Percentiles rank a stretch among this genome's conserved stretches.
phyloP scores from a whole-genome alignment of 1,140 invertebrate species.

The Gryllus bimaculatus region DNA sequence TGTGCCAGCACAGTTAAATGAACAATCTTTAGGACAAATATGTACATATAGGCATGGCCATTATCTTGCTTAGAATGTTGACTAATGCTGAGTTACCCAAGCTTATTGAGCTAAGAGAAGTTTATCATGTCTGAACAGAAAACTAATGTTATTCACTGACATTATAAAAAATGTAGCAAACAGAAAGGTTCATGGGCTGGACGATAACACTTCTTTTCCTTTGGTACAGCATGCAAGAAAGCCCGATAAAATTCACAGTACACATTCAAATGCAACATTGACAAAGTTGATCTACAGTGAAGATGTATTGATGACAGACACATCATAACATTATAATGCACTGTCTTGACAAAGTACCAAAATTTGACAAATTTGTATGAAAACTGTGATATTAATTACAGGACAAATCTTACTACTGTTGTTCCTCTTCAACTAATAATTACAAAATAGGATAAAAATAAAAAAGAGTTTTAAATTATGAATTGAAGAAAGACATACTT shows the following conservation, averaged over 20 bases:
- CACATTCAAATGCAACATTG: conserved; percentile 1
- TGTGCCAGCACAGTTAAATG: not conserved
- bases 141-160: not conserved
- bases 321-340: not conserved
- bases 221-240: not conserved
- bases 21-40: not conserved
- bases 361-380: too few species aligned
- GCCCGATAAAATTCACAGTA: not conserved
- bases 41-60: not conserved
- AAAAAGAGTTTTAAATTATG: not conserved
- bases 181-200: not conserved
- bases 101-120: not conserved
- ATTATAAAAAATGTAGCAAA: not conserved
- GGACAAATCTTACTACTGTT: too few species aligned
- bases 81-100: conserved; percentile 4
- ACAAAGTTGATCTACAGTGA: not conserved
- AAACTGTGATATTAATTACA: too few species aligned
- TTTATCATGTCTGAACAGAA: not conserved
- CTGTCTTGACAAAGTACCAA: too few species aligned
- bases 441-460: not conserved
- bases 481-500: not conserved
- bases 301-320: not conserved
- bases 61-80: not conserved
- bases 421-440: too few species aligned
- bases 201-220: not conserved